Evolutionary conservation across 2,797 vertebrate genomes (phyloP).

Genomic region (Astyanax mexicanus): DNA sequence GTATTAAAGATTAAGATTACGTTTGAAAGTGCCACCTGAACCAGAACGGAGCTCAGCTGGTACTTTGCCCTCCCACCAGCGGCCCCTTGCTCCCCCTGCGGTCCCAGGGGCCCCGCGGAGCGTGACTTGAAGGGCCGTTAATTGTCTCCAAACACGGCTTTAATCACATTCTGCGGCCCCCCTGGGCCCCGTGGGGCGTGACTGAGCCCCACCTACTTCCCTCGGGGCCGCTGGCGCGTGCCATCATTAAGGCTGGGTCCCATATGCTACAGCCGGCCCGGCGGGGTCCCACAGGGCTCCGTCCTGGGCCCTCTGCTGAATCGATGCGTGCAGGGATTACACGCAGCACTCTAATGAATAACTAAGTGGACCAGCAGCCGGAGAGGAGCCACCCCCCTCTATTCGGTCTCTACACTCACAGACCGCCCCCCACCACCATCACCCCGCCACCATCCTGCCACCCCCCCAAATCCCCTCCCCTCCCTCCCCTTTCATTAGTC

Average conservation of each 20-base stretch:
- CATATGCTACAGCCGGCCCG: slow-evolving; percentile 90
- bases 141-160: slow-evolving; percentile 97
- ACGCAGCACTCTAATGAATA: slow-evolving; percentile 69
- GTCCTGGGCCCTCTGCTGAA: slow-evolving; percentile 54
- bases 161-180: slow-evolving; percentile 91
- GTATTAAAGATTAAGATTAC: slow-evolving; percentile 74
- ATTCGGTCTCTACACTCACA: no score
- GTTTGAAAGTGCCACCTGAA: slow-evolving; percentile 87
- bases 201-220: slow-evolving; percentile 73
- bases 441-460: no score
- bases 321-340: slow-evolving; percentile 60
- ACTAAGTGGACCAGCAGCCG: slow-evolving; percentile 60
- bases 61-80: slow-evolving; percentile 61
- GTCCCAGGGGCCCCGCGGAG: slow-evolving; percentile 77
- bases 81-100: slow-evolving; percentile 57
- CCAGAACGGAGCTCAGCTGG: slow-evolving; percentile 70
- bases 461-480: background rate
- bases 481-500: slow-evolving; percentile 52
- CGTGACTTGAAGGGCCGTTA: slow-evolving; percentile 84
- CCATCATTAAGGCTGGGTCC: slow-evolving; percentile 90
- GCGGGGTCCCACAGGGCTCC: slow-evolving; percentile 60
- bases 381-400: slow-evolving; percentile 17
- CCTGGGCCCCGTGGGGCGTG: slow-evolving; percentile 77
- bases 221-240: slow-evolving; percentile 85
- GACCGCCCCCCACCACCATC: no score